Conservation (phyloP, 1,140 invertebrate species). For the Pachypsylla venusta region DNA sequence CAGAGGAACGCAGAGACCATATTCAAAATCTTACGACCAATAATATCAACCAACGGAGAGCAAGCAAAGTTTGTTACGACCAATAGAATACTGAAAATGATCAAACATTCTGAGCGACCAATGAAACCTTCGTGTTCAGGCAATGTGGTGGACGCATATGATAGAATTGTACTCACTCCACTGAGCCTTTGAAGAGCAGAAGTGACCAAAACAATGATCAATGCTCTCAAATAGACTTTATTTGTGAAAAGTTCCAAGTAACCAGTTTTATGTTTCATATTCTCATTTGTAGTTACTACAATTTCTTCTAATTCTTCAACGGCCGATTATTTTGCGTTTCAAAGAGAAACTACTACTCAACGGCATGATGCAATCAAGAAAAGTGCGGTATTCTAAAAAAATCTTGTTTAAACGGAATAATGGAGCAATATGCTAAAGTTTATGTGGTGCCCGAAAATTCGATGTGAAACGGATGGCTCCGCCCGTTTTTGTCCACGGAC, state of each 20-base stretch:
- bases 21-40: conserved; percentile 33
- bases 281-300: conserved; percentile 18
- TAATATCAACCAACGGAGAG: conserved; percentile 26
- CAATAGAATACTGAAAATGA: conserved; percentile 30
- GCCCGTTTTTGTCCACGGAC: too few species aligned
- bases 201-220: conserved; percentile 45
- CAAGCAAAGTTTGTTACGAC: conserved; percentile 23
- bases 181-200: conserved; percentile 60
- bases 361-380: too few species aligned
- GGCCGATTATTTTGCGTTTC: too few species aligned
- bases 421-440: too few species aligned
- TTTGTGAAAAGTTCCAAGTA: conserved; percentile 16
- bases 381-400: too few species aligned
- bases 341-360: too few species aligned
- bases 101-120: conserved; percentile 19
- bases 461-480: too few species aligned
- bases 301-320: conserved; percentile 16
- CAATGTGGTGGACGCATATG: conserved; percentile 58
- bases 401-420: too few species aligned
- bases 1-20: conserved; percentile 26
- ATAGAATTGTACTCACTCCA: conserved; percentile 54
- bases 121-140: conserved; percentile 27
- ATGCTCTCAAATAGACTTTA: conserved; percentile 34
- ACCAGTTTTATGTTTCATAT: conserved; percentile 21
- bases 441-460: too few species aligned